Conservation (phyloP, 2,888 invertebrate species). For the Drosophila nr. perissopoda region DNA sequence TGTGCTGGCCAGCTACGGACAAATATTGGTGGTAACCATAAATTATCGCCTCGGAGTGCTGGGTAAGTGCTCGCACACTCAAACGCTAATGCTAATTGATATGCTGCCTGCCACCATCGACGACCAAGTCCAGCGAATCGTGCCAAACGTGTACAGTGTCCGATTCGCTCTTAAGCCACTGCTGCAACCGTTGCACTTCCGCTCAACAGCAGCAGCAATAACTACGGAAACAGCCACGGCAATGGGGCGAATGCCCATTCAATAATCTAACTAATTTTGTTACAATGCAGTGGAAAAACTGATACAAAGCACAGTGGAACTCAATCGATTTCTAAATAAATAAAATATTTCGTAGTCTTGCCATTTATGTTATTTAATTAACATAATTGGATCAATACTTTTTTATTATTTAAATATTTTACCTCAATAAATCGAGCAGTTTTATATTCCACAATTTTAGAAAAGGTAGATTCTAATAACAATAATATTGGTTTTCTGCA, state of each 20-base stretch:
- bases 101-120: slow-evolving; percentile 63
- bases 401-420: not conserved
- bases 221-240: slow-evolving; percentile 31
- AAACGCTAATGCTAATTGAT: slow-evolving; percentile 71
- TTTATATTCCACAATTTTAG: no score
- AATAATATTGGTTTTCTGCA: not conserved
- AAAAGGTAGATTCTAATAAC: not conserved
- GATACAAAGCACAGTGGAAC: slow-evolving; percentile 37
- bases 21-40: slow-evolving; percentile 94
- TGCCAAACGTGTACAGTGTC: slow-evolving; percentile 43
- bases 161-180: slow-evolving; percentile 50
- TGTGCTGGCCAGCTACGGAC: slow-evolving; percentile 96
- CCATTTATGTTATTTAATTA: not conserved
- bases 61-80: slow-evolving; percentile 87
- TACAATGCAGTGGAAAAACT: slow-evolving; percentile 25
- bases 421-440: no score
- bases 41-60: slow-evolving; percentile 93
- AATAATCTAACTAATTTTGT: slow-evolving; percentile 67
- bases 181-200: slow-evolving; percentile 54
- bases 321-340: not conserved
- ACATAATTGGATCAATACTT: not conserved
- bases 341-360: not conserved
- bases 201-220: slow-evolving; percentile 39
- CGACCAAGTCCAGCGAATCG: slow-evolving; percentile 47
- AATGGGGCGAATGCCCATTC: slow-evolving; percentile 36